Evolutionary conservation across 2,888 invertebrate genomes (phyloP).

Genomic region (Rhogogaster chlorosoma): DNA sequence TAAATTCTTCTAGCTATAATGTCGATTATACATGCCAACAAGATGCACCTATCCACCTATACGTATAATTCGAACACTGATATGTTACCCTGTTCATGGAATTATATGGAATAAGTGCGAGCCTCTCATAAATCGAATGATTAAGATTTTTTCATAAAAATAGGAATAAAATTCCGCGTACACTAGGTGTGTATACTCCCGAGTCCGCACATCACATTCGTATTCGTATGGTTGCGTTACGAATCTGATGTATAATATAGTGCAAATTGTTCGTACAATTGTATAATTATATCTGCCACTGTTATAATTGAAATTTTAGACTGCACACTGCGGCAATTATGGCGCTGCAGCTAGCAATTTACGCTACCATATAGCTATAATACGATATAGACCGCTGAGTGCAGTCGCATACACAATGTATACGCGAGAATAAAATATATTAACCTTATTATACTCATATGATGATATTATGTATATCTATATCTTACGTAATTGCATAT

Average conservation of each 20-base stretch:
- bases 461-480: not conserved
- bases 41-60: not conserved
- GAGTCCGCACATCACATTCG: not conserved
- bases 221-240: not conserved
- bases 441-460: not conserved
- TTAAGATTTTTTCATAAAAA: too few relatives aligned
- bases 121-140: too few relatives aligned
- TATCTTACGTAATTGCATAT: not conserved
- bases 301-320: slow-evolving; percentile 14
- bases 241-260: not conserved
- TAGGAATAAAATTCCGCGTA: too few relatives aligned
- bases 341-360: not conserved
- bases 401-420: not conserved
- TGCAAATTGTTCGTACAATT: slow-evolving; percentile 8
- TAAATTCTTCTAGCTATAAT: not conserved
- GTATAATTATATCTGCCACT: slow-evolving; percentile 10
- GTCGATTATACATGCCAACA: not conserved
- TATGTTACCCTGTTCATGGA: not conserved
- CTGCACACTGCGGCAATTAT: not conserved
- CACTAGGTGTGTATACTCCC: too few relatives aligned
- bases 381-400: not conserved
- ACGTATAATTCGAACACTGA: too few relatives aligned
- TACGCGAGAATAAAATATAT: not conserved
- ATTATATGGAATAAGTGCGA: not conserved
- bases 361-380: not conserved